Evolutionary conservation across 2,113 vertebrate genomes (phyloP).

Genomic region (Odocoileus hemionus): DNA sequence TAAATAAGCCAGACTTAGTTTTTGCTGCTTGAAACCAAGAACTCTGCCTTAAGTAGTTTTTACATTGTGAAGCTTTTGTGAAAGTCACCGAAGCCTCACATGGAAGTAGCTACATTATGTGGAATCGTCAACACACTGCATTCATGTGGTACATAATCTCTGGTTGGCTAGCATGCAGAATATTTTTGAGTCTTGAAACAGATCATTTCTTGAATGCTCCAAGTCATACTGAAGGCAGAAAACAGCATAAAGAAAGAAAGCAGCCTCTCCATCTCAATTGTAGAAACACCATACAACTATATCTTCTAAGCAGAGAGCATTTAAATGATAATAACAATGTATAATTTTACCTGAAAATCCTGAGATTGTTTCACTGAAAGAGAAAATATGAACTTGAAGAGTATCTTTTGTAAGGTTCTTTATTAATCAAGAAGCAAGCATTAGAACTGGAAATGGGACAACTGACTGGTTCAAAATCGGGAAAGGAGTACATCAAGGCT

Average conservation of each 20-base stretch:
- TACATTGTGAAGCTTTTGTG: not conserved
- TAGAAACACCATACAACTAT: not conserved
- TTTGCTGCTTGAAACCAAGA: not conserved
- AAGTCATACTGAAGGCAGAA: not conserved
- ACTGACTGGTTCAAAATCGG: not conserved
- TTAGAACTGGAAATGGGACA: not conserved
- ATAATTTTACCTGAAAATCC: slow-evolving; percentile 6
- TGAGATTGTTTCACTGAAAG: not conserved
- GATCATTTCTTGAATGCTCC: not conserved
- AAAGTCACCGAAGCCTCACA: not conserved
- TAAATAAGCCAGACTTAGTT: not conserved
- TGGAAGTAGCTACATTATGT: not conserved
- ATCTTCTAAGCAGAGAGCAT: not conserved
- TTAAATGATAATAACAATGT: not conserved
- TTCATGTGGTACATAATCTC: not conserved
- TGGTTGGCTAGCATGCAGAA: not conserved
- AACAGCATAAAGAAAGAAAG: not conserved
- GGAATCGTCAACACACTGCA: not conserved
- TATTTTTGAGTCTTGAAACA: not conserved
- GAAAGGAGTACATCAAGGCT: not conserved
- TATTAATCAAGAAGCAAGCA: slow-evolving; percentile 1
- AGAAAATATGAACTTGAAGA: not conserved
- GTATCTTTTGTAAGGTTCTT: not conserved
- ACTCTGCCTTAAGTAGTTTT: not conserved
- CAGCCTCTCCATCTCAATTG: not conserved